Evolutionary conservation across 1,140 invertebrate genomes (phyloP).

Genomic region (Trigoniulus corallinus): DNA sequence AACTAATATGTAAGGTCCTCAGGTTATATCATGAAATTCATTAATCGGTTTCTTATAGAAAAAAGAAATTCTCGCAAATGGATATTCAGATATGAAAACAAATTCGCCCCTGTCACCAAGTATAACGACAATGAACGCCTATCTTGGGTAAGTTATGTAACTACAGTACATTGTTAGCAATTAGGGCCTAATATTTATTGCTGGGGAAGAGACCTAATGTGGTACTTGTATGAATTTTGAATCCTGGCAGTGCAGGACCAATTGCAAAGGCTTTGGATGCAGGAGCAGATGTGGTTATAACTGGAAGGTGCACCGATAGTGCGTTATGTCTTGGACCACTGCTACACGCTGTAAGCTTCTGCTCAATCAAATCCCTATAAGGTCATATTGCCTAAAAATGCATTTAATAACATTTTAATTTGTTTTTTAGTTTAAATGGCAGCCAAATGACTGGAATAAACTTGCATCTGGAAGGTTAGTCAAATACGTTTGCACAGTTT

Average conservation of each 20-base stretch:
- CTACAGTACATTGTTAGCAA: neutral
- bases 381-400: neutral
- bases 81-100: neutral
- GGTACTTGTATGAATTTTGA: too few species aligned
- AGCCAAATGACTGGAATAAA: conserved; percentile 25
- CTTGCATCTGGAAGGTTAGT: conserved; percentile 21
- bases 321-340: conserved; percentile 32
- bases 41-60: neutral
- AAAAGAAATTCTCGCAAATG: neutral
- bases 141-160: conserved; percentile 26
- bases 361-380: neutral
- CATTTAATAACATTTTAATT: neutral
- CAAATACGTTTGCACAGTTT: neutral
- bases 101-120: conserved; percentile 15
- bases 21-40: neutral
- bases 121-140: conserved; percentile 33
- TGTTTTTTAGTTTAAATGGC: conserved; percentile 23
- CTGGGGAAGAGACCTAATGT: too few species aligned
- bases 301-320: conserved; percentile 35
- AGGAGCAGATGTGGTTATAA: conserved; percentile 36
- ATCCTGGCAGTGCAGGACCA: conserved; percentile 27
- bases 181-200: neutral
- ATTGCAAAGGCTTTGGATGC: conserved; percentile 29
- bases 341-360: conserved; percentile 24
- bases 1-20: neutral